These are phyloP conservation scores for Anticlea derivata DNA, from an alignment of 2,888 invertebrate genomes.

Conservation along the genomic window DNA sequence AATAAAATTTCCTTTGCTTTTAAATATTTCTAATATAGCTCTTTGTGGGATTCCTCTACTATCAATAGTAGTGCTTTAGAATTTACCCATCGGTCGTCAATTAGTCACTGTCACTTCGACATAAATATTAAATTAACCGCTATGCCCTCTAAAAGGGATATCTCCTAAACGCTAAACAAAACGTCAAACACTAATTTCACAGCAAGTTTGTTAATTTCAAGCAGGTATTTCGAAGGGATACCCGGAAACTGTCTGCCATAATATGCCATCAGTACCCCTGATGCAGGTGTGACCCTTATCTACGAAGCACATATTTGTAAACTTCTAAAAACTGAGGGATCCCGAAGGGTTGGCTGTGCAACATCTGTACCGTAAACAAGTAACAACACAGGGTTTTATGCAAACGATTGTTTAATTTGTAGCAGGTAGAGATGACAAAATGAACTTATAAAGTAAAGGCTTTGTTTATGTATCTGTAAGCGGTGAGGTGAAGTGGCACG, in stretches of 20 bases:
- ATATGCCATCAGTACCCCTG: conserved; percentile 70
- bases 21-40: too few relatives aligned
- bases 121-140: too few relatives aligned
- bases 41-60: too few relatives aligned
- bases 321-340: conserved; percentile 55
- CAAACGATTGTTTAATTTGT: conserved; percentile 34
- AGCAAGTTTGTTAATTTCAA: conserved; percentile 34
- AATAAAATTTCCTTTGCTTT: too few relatives aligned
- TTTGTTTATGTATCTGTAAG: conserved; percentile 2
- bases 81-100: too few relatives aligned
- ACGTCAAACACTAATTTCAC: conserved; percentile 36
- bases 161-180: too few relatives aligned
- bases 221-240: conserved; percentile 18
- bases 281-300: conserved; percentile 78
- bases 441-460: conserved; percentile 18
- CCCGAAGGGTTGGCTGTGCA: conserved; percentile 27
- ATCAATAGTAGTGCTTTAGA: too few relatives aligned
- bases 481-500: background rate
- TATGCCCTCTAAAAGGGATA: too few relatives aligned
- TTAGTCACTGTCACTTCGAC: too few relatives aligned
- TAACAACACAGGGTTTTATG: conserved; percentile 15
- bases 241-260: conserved; percentile 61
- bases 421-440: conserved; percentile 22
- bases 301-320: conserved; percentile 43
- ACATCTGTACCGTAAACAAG: conserved; percentile 34